Evolutionary conservation across 1,140 invertebrate genomes (phyloP), one percentile per base, ranked within the genome.

Genomic region (Anthonomus grandis): DNA sequence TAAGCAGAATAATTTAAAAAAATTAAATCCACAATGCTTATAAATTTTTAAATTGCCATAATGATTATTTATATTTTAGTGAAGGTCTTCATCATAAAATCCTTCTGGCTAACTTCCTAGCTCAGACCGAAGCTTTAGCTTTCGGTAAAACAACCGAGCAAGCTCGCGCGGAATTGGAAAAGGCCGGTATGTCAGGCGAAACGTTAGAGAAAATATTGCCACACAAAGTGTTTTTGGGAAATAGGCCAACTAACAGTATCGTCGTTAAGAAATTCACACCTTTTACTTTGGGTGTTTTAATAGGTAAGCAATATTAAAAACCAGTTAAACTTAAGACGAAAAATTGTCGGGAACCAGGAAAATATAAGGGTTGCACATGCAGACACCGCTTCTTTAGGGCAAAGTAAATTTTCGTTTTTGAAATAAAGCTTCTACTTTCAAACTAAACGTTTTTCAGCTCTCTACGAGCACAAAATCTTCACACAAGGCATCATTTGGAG

Each of bases 381-480:
- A n/a, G n/a, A n/a, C n/a, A n/a, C n/a, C n/a, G n/a, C n/a, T n/a
- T n/a, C n/a, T n/a, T n/a, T n/a, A n/a, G n/a, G n/a, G n/a, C n/a
- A n/a, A n/a, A n/a, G n/a, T n/a, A n/a, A n/a, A n/a, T 36, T 36
- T 37, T 13, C 17, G 22, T 41, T 37, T 48, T 24, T 12, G 24
- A 12, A 12, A 18, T 50, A 44, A 9, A 9, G 2, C 1, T 3
- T 41, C 9, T 5, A 19, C 22, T 13, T 2, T 13, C 18, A 3
- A 37, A 34, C 4, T 8, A 39, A 9, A 17, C 8, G 69, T 70
- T 66, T 84, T 83, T 23, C 75, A 94, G 92, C 91, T 17, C 84
- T 94, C 73, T 99, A 99, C 74, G 97, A 99, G 75, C 94, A 97
- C 72, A 99, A 99, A 77, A 99, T 99, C 64, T 99, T 99, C 78